Conservation (phyloP, 2,888 invertebrate species). For the Yponomeuta plumbellus region DNA sequence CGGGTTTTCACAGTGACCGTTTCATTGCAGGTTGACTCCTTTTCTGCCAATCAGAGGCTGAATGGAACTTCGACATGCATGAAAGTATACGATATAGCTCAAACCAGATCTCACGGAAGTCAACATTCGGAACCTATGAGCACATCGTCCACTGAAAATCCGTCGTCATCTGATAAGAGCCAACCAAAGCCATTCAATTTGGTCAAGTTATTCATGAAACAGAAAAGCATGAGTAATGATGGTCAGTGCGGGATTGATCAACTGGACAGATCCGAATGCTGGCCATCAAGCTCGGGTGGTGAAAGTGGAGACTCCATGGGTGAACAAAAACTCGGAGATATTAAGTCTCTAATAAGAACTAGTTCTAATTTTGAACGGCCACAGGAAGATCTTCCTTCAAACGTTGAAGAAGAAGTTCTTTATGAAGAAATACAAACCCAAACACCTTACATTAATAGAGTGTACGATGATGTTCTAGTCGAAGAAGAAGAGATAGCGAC, state of each 20-base stretch:
- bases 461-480: slow-evolving; percentile 64
- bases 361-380: slow-evolving; percentile 42
- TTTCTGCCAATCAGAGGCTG: slow-evolving; percentile 64
- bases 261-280: slow-evolving; percentile 83
- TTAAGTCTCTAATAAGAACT: slow-evolving; percentile 32
- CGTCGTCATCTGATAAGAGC: slow-evolving; percentile 66
- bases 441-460: slow-evolving; percentile 56
- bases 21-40: slow-evolving; percentile 67
- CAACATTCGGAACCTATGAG: slow-evolving; percentile 73
- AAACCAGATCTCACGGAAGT: slow-evolving; percentile 60
- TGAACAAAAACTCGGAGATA: slow-evolving; percentile 51
- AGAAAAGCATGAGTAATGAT: slow-evolving; percentile 89
- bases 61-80: slow-evolving; percentile 61
- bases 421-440: slow-evolving; percentile 59
- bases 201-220: slow-evolving; percentile 92
- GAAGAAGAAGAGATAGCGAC: slow-evolving; percentile 68
- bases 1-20: background rate
- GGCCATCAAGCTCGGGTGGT: slow-evolving; percentile 82
- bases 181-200: slow-evolving; percentile 85
- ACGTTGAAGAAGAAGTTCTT: slow-evolving; percentile 63
- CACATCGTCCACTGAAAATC: slow-evolving; percentile 71
- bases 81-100: slow-evolving; percentile 70
- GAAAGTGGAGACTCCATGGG: slow-evolving; percentile 78
- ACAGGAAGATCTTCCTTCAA: slow-evolving; percentile 75
- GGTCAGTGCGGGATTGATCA: slow-evolving; percentile 86